Evolutionary conservation across 2,888 invertebrate genomes (phyloP), one percentile per base, ranked within the genome.

Genomic region (Metalampra italica): DNA sequence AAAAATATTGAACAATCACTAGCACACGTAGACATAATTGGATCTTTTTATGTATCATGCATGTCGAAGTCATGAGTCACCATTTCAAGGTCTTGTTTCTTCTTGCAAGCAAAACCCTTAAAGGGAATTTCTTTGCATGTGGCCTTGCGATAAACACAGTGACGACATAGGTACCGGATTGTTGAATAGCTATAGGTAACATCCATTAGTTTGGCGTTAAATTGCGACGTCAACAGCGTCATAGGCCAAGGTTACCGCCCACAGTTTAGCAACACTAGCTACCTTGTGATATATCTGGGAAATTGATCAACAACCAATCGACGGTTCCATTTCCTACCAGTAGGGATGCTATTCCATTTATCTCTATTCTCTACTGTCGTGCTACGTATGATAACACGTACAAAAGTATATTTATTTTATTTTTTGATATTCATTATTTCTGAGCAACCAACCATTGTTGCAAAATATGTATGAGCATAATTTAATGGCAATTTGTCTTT

Each of bases 1-100:
- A 58, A 8, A n/a, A 36, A n/a, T 36, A n/a, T n/a, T 36, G n/a
- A n/a, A n/a, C n/a, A 32, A 8, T 11, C 14, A 32, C 12, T 29
- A 38, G 29, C 12, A 32, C 56, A 55, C 55, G 50, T 53, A 54
- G 56, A 64, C 64, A 61, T 66, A 68, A 65, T 71, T 68, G 67
- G 65, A 65, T 55, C 57, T 68, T 70, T 71, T 73, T 68, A 65
- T 70, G 47, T 49, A 51, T 50, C 56, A 54, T 60, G 56, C 66
- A 59, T 63, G 56, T 60, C 59, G 64, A 62, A 57, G 45, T 46
- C 47, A 51, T 75, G 73, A 75, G 49, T 76, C 77, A 76, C 52
- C 52, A 40, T 54, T 54, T 58, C 68, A 72, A 75, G 71, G 74
- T 57, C 30, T 22, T 22, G 5, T 22, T 5, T 43, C 11, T 14